These are phyloP conservation scores for Clarias macrocephalus DNA, from an alignment of 2,113 vertebrate species.

Conservation along the genomic window DNA sequence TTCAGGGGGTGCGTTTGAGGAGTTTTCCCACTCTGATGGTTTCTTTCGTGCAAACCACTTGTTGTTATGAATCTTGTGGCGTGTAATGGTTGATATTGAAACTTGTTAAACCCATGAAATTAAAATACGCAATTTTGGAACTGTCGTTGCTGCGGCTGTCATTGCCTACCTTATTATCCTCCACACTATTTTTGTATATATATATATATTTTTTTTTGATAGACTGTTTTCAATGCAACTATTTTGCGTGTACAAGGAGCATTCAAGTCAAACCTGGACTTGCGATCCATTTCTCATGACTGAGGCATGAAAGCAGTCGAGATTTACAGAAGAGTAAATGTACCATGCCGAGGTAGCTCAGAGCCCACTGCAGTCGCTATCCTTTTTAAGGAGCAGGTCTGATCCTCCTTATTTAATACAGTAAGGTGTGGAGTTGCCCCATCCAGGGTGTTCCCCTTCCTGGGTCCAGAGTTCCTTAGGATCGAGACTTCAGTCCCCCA, in stretches of 20 bases:
- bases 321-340: too few relatives aligned
- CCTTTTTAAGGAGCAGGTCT: too few relatives aligned
- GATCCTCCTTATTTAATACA: not conserved
- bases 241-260: not conserved
- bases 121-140: not conserved
- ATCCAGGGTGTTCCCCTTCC: too few relatives aligned
- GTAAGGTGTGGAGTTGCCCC: not conserved
- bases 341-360: too few relatives aligned
- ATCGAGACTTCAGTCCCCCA: too few relatives aligned
- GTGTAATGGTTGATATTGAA: not conserved
- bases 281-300: too few relatives aligned
- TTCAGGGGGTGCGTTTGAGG: not conserved
- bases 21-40: not conserved
- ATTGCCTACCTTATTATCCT: not conserved
- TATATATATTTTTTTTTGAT: not conserved
- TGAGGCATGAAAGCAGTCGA: too few relatives aligned
- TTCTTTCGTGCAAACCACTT: not conserved
- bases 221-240: not conserved
- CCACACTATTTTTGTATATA: not conserved
- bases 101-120: not conserved
- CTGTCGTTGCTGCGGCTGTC: not conserved
- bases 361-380: too few relatives aligned
- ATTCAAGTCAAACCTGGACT: too few relatives aligned
- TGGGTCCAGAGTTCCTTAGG: too few relatives aligned
- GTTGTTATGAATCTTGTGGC: conserved; percentile 20